Base-by-base conservation (phyloP, 2,888 invertebrate species). In the Cheilosia variabilis region DNA sequence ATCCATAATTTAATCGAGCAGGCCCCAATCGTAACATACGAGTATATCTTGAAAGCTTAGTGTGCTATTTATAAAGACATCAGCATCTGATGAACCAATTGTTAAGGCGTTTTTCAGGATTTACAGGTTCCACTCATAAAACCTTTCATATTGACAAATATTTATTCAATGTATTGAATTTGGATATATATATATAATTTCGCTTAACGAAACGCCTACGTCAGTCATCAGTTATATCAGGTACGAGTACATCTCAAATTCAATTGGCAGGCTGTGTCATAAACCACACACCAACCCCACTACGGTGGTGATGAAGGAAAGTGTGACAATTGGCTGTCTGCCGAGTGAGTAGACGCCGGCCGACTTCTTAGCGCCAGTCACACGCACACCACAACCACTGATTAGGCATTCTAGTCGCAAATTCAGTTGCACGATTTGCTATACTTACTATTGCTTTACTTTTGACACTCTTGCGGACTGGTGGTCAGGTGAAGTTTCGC, bases 381-480 rank as follows among this genome's bases (percentile, higher is more conserved):
- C 41, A 57, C 57, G 17, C 41, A 27, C 62, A 53, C 34, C 22
- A 34, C 9, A 9, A 31, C 7, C 15, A 50, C 41, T 63, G 62
- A 76, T 77, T 78, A 68, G 63, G 31, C 37, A 83, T 83, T 68
- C 83, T 62, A 50, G 47, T 15, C 83, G 58, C 75, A 50, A 10
- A 45, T 45, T 45, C 45, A 58, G 34, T 13, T 19, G 41, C 66
- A 73, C 65, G 57, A 73, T 63, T 45, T 68, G 60, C 34, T 60
- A 37, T 53, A 62, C 55, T 62, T 77, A 17, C 57, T 68, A 66
- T 50, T 68, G 47, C 62, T 62, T 77, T 72, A 62, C 66, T 63
- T 66, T 57, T 77, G 45, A 50, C 69, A 71, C 81, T 43, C 19
- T 27, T 2, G 31, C 13, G 50, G 10, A 6, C 24, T 37, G 19